A percentile compares a stretch with the other conserved stretches of the same genome.
These are phyloP conservation scores for Cyclura pinguis DNA, from an alignment of 2,797 vertebrate species.

Conservation along the genomic window DNA sequence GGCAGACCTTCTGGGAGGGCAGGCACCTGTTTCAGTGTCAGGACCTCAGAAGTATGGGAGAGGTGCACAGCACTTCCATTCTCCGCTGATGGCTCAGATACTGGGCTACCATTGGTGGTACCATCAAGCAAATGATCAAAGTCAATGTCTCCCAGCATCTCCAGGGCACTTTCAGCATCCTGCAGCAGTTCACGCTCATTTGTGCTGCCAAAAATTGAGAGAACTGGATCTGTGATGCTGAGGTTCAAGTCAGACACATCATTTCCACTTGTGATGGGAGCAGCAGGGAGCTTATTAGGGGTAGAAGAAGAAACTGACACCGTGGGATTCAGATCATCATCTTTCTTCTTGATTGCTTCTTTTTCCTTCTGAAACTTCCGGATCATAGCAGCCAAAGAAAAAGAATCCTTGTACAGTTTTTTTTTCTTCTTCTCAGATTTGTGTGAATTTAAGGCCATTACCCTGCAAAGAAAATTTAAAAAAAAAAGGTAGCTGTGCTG, in stretches of 20 bases:
- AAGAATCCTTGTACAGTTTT: conserved; percentile 94
- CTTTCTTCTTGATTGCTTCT: conserved; percentile 91
- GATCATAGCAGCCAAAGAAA: conserved; percentile 95
- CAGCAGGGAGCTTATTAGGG: conserved; percentile 76
- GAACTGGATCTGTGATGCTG: conserved; percentile 86
- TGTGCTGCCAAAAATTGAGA: conserved; percentile 92
- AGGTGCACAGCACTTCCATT: conserved; percentile 84
- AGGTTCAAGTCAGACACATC: conserved; percentile 84
- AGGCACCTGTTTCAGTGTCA: conserved; percentile 84
- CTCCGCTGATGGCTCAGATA: conserved; percentile 83
- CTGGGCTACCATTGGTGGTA: conserved; percentile 88
- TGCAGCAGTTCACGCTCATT: conserved; percentile 93
- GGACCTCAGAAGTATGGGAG: conserved; percentile 79
- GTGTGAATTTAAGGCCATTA: conserved; percentile 89
- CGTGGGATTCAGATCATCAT: conserved; percentile 73
- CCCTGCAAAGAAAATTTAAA: conserved; percentile 79
- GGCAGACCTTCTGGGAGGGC: conserved; percentile 91
- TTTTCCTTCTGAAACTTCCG: conserved; percentile 95
- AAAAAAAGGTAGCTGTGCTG: conserved; percentile 10
- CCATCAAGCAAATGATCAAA: conserved; percentile 92
- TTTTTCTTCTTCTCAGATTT: conserved; percentile 99
- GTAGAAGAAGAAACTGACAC: conserved; percentile 73
- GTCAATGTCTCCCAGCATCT: conserved; percentile 95
- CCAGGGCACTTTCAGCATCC: conserved; percentile 85
- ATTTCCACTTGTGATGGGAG: conserved; percentile 76